These are phyloP conservation scores for Sinocyclocheilus rhinocerous DNA, from an alignment of 2,113 vertebrate species.

Conservation along the genomic window DNA sequence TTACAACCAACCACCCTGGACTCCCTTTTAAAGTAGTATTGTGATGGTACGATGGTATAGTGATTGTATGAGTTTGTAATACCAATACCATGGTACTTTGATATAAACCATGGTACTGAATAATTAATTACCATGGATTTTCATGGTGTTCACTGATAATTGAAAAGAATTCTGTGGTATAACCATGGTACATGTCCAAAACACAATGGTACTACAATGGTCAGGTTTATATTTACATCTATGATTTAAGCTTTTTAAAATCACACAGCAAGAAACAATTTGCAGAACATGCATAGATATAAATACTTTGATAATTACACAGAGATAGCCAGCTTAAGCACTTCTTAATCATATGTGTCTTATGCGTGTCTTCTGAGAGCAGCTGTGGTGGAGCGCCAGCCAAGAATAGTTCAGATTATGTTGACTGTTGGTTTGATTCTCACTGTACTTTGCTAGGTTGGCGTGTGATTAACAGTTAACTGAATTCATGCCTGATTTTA, in stretches of 20 bases:
- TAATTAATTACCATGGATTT: neutral
- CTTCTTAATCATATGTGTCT: neutral
- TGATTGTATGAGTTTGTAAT: too few relatives aligned
- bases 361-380: neutral
- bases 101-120: too few relatives aligned
- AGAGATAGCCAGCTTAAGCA: neutral
- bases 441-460: neutral
- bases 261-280: neutral
- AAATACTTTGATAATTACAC: neutral
- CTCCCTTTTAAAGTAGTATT: too few relatives aligned
- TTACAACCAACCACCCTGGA: too few relatives aligned
- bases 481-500: neutral
- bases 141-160: neutral
- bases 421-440: neutral
- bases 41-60: too few relatives aligned
- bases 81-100: too few relatives aligned
- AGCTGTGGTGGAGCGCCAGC: neutral
- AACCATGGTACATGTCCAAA: neutral
- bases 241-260: neutral
- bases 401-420: neutral
- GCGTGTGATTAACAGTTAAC: neutral
- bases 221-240: neutral
- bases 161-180: neutral
- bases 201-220: neutral
- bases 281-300: neutral